Evolutionary conservation across 2,797 vertebrate species (phyloP).

Genomic region (Jordanella pulchra): DNA sequence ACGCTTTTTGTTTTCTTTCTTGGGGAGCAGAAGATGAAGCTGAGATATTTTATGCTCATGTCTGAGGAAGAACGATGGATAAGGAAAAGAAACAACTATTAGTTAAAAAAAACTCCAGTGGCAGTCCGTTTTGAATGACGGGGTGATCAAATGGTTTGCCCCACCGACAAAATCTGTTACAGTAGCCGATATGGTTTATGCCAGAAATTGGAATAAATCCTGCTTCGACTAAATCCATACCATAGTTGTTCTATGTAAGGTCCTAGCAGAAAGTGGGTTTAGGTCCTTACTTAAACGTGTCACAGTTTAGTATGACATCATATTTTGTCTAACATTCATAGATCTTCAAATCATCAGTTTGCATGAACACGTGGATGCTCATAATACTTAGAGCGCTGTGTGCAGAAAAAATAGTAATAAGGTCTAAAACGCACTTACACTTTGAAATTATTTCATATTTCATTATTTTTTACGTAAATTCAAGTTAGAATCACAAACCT

Average conservation of each 20-base stretch:
- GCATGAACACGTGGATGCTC: background rate
- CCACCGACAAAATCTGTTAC: background rate
- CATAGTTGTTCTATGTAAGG: background rate
- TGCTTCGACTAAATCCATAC: no score
- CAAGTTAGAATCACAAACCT: background rate
- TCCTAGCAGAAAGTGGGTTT: background rate
- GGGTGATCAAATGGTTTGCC: background rate
- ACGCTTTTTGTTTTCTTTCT: conserved; percentile 5
- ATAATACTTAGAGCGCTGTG: background rate
- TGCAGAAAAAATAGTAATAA: background rate
- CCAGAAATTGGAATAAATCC: background rate
- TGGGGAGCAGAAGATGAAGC: background rate
- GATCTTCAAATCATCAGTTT: background rate
- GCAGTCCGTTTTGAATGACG: background rate
- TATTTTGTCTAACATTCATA: background rate
- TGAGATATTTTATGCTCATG: background rate
- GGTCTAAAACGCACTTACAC: background rate
- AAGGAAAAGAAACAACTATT: no score
- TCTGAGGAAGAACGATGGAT: no score
- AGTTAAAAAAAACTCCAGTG: background rate
- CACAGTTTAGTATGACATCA: background rate
- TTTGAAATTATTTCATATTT: background rate
- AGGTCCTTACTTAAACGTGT: background rate
- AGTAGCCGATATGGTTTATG: background rate
- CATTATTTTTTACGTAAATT: background rate